Evolutionary conservation across 2,797 vertebrate genomes (phyloP).

Genomic region (Balearica regulorum): DNA sequence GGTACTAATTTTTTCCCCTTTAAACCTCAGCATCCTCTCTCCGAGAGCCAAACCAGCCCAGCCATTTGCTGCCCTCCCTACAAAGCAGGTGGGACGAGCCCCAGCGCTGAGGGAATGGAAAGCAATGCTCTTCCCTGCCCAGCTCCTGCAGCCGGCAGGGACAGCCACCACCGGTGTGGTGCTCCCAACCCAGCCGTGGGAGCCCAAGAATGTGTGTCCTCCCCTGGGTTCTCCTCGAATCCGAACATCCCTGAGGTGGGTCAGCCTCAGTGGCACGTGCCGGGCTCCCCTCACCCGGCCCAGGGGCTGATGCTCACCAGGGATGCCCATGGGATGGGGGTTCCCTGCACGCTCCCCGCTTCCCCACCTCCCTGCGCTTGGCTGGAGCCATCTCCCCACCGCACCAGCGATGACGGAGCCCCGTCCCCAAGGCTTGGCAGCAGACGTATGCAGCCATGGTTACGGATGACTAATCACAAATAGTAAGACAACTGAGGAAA

Average conservation of each 20-base stretch:
- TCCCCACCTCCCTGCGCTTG: fast-evolving
- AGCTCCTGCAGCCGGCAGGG: background rate
- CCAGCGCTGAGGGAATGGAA: background rate
- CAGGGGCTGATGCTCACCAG: background rate
- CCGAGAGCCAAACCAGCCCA: background rate
- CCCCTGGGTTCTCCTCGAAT: background rate
- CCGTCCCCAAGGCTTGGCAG: background rate
- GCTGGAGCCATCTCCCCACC: background rate
- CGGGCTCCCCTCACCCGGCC: background rate
- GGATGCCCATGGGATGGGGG: fast-evolving
- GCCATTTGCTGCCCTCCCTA: background rate
- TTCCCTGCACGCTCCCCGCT: fast-evolving
- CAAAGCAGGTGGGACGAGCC: background rate
- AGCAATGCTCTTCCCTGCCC: background rate
- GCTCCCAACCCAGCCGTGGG: background rate
- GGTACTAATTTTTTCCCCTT: background rate
- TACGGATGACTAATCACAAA: background rate
- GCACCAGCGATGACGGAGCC: fast-evolving
- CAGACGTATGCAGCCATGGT: background rate
- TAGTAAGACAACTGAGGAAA: background rate
- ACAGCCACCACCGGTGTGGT: fast-evolving
- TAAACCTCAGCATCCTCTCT: background rate
- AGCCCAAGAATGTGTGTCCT: background rate
- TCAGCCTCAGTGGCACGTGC: fast-evolving
- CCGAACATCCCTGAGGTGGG: fast-evolving